A percentile compares a stretch with the other conserved stretches of the same genome.
phyloP scores from a whole-genome alignment of 2,888 invertebrate genomes.

The Nephrotoma appendiculata region DNA sequence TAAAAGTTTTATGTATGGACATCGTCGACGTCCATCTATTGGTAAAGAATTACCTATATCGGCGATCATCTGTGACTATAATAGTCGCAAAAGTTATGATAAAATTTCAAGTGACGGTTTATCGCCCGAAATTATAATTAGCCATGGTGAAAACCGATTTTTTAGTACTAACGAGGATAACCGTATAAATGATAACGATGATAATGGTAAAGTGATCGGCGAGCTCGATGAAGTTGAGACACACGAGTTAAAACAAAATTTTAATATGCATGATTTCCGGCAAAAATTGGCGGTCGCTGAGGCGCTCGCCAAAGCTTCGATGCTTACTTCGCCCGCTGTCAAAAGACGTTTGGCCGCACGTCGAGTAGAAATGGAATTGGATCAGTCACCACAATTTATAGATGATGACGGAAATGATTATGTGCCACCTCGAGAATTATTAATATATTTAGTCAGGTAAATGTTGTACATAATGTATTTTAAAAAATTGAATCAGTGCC shows the following conservation, averaged over 20 bases:
- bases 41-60: constrained; percentile 31
- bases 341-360: constrained; percentile 39
- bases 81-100: constrained; percentile 12
- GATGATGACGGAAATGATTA: constrained; percentile 30
- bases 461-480: background rate
- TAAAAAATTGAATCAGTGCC: background rate
- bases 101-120: constrained; percentile 14
- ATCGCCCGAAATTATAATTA: constrained; percentile 15
- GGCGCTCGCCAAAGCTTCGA: constrained; percentile 39
- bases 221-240: constrained; percentile 11
- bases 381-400: constrained; percentile 13
- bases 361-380: constrained; percentile 37
- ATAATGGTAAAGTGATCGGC: background rate
- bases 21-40: constrained; percentile 24
- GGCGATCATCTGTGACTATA: constrained; percentile 23
- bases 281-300: constrained; percentile 41
- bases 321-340: constrained; percentile 41
- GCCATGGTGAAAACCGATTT: background rate
- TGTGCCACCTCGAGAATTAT: constrained; percentile 44
- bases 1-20: constrained; percentile 16
- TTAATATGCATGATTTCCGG: constrained; percentile 26
- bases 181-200: background rate
- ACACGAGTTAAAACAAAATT: constrained; percentile 14
- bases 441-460: constrained; percentile 51
- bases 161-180: background rate